Evolutionary conservation across 2,888 invertebrate genomes (phyloP), one percentile per base, ranked within the genome.

Genomic region (Parnassius smintheus): DNA sequence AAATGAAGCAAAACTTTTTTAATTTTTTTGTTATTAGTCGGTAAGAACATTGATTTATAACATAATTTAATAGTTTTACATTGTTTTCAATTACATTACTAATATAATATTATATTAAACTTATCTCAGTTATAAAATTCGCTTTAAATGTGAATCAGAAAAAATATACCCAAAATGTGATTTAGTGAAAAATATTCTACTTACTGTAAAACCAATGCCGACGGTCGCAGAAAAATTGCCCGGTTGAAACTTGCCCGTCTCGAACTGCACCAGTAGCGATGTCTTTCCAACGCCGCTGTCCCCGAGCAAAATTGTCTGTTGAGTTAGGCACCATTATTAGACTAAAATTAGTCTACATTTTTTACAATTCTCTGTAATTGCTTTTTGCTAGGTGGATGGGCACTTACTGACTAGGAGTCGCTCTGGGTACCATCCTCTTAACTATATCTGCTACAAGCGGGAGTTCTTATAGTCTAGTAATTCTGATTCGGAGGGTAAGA

Each of bases 221-320:
- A 98, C 98, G 1, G 98, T 98, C 9, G 98, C 98, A 0, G 98
- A 97, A 86, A 98, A 98, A 73, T 96, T 97, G 8, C 97, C 97
- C 1, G 95, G 93, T 80, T 97, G 96, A 84, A 98, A 98, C 88
- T 95, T 96, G 59, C 97, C 97, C 12, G 97, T 98, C 85, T 98
- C 98, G 83, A 98, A 98, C 91, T 98, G 97, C 44, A 98, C 98
- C 67, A 98, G 92, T 59, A 98, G 92, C 2, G 98, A 98, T 0
- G 98, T 98, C 89, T 98, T 98, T 8, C 98, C 98, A 13, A 98
- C 98, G 8, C 98, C 98, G 68, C 97, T 97, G 90, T 98, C 98
- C 1, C 98, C 98, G 45, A 98, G 93, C n/a, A 98, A 93, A 74
- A 98, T 98, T 65, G 97, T 98, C 97, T 97, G 93, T 52, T 90